Conservation (phyloP, 2,888 invertebrate genomes). For the Clistopyga incitator region DNA sequence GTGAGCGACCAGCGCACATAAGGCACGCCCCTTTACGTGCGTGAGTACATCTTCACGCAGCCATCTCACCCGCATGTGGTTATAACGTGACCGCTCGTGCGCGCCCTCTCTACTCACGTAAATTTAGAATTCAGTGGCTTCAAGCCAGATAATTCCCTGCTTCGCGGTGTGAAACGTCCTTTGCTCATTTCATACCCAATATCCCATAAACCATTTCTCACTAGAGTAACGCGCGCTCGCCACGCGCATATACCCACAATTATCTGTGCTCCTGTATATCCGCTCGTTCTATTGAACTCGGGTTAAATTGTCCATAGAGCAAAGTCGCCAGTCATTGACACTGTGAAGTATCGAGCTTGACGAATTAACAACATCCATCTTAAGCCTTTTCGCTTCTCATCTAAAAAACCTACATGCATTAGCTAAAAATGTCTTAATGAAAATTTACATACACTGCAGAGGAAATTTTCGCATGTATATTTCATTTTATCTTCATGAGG, state of each 20-base stretch:
- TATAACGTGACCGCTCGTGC: slow-evolving; percentile 46
- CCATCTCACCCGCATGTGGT: slow-evolving; percentile 51
- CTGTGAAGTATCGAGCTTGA: slow-evolving; percentile 1
- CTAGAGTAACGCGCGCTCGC: slow-evolving; percentile 58
- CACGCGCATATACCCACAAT: slow-evolving; percentile 21
- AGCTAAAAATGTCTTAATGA: too few species aligned
- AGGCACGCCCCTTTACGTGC: slow-evolving; percentile 61
- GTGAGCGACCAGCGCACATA: neutral
- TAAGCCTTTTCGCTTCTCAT: neutral
- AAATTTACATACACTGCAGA: too few species aligned
- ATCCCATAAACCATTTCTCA: slow-evolving; percentile 79
- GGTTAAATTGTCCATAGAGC: slow-evolving; percentile 12
- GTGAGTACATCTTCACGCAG: slow-evolving; percentile 62
- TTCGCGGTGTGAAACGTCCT: slow-evolving; percentile 81
- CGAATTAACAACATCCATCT: slow-evolving; percentile 7
- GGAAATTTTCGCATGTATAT: too few species aligned
- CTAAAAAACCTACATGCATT: neutral
- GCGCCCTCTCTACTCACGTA: slow-evolving; percentile 67
- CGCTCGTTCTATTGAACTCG: slow-evolving; percentile 33
- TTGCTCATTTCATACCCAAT: slow-evolving; percentile 82
- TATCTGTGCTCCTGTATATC: slow-evolving; percentile 22
- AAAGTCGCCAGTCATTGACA: slow-evolving; percentile 13
- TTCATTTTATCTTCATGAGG: too few species aligned
- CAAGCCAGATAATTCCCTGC: slow-evolving; percentile 81
- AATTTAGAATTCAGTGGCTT: slow-evolving; percentile 79